Conservation (phyloP, 2,888 invertebrate genomes). For the Drosophila nr. medialis region DNA sequence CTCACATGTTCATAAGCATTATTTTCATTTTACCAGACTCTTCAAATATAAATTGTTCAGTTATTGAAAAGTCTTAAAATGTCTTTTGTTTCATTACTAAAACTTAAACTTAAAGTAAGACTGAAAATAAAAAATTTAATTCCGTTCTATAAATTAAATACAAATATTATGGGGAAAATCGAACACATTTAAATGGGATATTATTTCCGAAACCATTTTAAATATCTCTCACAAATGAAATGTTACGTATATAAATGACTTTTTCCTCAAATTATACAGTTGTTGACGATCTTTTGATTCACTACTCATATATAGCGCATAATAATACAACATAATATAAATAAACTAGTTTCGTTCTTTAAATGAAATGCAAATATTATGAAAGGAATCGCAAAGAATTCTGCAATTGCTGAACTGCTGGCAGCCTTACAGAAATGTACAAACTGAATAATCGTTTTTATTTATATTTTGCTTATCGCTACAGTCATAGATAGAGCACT, state of each 20-base stretch:
- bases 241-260: background rate
- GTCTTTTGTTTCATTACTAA: background rate
- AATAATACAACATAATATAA: background rate
- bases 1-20: background rate
- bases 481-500: background rate
- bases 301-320: background rate
- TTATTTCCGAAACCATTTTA: background rate
- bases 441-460: background rate
- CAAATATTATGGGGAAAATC: background rate
- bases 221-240: background rate
- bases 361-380: background rate
- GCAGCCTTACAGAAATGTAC: background rate
- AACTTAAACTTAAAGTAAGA: background rate
- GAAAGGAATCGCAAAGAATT: background rate
- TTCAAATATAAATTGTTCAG: background rate
- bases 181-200: background rate
- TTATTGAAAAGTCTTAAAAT: background rate
- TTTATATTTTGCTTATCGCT: constrained; percentile 2
- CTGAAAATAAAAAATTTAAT: background rate
- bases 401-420: background rate
- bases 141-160: background rate
- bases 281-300: background rate
- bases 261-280: background rate
- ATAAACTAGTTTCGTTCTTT: background rate
- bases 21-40: background rate